Base-by-base conservation (phyloP, 2,113 vertebrate genomes). In the Sceloporus undulatus region DNA sequence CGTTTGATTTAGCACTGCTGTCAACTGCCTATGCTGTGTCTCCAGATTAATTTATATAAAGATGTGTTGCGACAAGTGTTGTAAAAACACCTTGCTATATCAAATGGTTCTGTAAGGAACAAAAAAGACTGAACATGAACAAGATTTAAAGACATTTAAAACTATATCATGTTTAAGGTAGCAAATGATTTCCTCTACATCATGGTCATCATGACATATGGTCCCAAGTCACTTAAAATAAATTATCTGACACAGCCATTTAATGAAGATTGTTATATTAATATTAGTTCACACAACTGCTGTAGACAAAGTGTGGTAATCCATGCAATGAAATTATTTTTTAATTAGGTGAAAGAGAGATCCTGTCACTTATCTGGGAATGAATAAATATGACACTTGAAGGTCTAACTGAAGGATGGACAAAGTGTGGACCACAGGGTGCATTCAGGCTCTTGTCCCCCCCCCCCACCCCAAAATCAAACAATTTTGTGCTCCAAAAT, bases 381-480 rank as follows among this genome's bases (percentile, higher is more conserved):
- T 65, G 71, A 89, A 89, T 11, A 23, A 48, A 48, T 48, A 48
- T 48, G 70, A 75, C 14, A 13, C 9, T 86, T 91, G 14, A 65
- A 66, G 48, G 74, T 86, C 79, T 78, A 90, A 62, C 52, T 0
- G 0, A 19, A 23, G 29, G 56, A 18, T 34, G 16, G 38, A 70
- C 59, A 14, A 62, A 59, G 56, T 59, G 10, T 13, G 18, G 14
- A 13, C 59, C 18, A 18, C 11, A 59, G 25, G 42, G 7, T 16
- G 14, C 56, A 59, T 59, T 6, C 56, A 16, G 56, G 16, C 18
- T 14, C 59, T 14, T 18, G 59, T 3, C 13, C 13, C 59, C 13
- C 59, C 9, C 59, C 59, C 11, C 13, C 11, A 14, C 13, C 18
- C 14, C 4, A 14, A 62, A 62, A 14, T 18, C 18, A 62, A 18